These are phyloP conservation scores for Rhagologus leucostigma DNA, from an alignment of 2,113 vertebrate genomes.

Conservation along the genomic window DNA sequence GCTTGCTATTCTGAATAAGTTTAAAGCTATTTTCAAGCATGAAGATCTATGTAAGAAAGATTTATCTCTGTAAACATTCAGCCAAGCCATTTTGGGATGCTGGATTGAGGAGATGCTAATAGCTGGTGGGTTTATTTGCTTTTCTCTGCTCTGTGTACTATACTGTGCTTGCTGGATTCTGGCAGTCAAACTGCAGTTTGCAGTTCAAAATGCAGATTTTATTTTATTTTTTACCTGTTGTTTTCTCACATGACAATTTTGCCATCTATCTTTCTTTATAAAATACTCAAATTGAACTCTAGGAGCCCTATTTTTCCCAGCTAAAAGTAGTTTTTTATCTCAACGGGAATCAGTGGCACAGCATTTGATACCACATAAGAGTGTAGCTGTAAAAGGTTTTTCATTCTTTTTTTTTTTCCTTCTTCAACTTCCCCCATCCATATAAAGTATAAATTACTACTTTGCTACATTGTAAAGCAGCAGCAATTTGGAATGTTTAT, in stretches of 20 bases:
- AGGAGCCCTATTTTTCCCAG: background rate
- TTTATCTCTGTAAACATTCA: background rate
- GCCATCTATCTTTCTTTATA: background rate
- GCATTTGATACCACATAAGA: background rate
- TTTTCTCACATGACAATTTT: background rate
- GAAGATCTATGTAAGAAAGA: background rate
- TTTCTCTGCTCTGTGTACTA: background rate
- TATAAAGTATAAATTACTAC: background rate
- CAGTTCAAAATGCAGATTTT: background rate
- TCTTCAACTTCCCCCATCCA: background rate
- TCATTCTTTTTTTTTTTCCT: background rate
- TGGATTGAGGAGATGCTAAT: background rate
- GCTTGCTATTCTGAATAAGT: background rate
- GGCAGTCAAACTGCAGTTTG: background rate
- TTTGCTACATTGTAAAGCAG: background rate
- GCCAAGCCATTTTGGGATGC: background rate
- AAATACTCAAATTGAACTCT: background rate
- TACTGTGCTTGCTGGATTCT: background rate
- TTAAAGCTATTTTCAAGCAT: background rate
- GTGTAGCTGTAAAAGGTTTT: background rate
- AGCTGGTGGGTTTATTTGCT: background rate
- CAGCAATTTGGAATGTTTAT: background rate
- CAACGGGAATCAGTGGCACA: fast-evolving
- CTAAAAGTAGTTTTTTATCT: background rate
- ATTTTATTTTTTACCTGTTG: background rate